Percentiles rank a stretch among this genome's conserved stretches.
Evolutionary conservation across 2,888 invertebrate genomes (phyloP).

Genomic region (Sicus ferrugineus): DNA sequence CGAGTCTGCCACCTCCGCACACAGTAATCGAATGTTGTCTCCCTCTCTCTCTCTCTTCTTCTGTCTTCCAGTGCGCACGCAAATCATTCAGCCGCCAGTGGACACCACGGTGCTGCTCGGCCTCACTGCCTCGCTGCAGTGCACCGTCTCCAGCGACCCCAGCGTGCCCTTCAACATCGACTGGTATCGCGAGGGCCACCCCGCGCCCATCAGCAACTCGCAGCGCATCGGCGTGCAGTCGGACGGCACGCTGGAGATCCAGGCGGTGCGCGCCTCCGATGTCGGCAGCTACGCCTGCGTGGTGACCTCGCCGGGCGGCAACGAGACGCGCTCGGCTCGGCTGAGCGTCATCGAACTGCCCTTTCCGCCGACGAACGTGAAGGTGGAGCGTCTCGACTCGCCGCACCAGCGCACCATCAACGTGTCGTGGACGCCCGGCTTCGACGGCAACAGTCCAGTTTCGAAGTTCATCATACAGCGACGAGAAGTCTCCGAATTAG

Average conservation of each 20-base stretch:
- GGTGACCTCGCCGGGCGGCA: slow-evolving; percentile 88
- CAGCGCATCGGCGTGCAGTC: slow-evolving; percentile 77
- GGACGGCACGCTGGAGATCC: slow-evolving; percentile 88
- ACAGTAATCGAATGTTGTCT: slow-evolving; percentile 33
- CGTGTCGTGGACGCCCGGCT: slow-evolving; percentile 93
- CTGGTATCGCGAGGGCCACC: slow-evolving; percentile 86
- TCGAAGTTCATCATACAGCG: slow-evolving; percentile 92
- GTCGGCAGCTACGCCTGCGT: slow-evolving; percentile 94
- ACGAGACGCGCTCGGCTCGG: slow-evolving; percentile 86
- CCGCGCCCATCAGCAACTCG: slow-evolving; percentile 71
- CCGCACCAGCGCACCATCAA: slow-evolving; percentile 82
- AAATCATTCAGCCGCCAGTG: slow-evolving; percentile 92
- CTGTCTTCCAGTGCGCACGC: slow-evolving; percentile 78
- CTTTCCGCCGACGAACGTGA: slow-evolving; percentile 88
- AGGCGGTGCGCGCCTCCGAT: slow-evolving; percentile 88
- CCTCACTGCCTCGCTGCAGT: slow-evolving; percentile 90
- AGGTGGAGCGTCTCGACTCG: slow-evolving; percentile 74
- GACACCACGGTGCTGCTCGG: slow-evolving; percentile 92
- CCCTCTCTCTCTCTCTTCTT: slow-evolving; percentile 42
- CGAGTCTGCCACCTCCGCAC: slow-evolving; percentile 3
- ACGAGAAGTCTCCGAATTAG: slow-evolving; percentile 86
- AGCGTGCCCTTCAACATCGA: slow-evolving; percentile 85
- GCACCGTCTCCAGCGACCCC: slow-evolving; percentile 92
- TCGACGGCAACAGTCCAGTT: slow-evolving; percentile 96
- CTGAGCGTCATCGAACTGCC: slow-evolving; percentile 94